Evolutionary conservation across 2,888 invertebrate species (phyloP).

Genomic region (Xestia rhomboidea): DNA sequence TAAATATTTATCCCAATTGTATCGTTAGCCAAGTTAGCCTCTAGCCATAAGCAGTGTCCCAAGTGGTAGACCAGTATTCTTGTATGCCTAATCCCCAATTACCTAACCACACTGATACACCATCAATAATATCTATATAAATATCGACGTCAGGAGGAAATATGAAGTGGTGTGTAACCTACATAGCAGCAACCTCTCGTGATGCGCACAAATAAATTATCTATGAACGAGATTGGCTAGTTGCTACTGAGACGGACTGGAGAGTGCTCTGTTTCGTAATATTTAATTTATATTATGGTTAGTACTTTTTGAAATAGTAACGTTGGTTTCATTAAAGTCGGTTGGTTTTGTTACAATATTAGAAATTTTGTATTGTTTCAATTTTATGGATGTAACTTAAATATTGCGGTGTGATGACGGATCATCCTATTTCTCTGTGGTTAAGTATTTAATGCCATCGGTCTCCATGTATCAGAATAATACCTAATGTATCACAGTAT

Average conservation of each 20-base stretch:
- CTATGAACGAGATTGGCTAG: constrained; percentile 87
- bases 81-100: constrained; percentile 29
- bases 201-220: constrained; percentile 88
- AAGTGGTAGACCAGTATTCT: constrained; percentile 9
- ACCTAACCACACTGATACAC: constrained; percentile 35
- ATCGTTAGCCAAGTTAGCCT: not conserved
- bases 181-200: constrained; percentile 85
- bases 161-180: constrained; percentile 83
- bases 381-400: not conserved
- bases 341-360: not conserved
- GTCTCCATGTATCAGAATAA: not conserved
- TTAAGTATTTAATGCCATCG: not conserved
- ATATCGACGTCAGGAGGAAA: constrained; percentile 74
- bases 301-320: not conserved
- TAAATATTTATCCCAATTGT: not conserved
- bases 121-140: constrained; percentile 64
- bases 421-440: not conserved
- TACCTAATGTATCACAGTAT: no score
- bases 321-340: not conserved
- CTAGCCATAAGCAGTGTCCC: no score
- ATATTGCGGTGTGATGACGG: not conserved
- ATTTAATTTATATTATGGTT: not conserved
- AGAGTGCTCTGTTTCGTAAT: constrained; percentile 72
- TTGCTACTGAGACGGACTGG: constrained; percentile 67
- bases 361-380: not conserved